Evolutionary conservation across 2,113 vertebrate genomes (phyloP).

Genomic region (Oreochromis spilurus): DNA sequence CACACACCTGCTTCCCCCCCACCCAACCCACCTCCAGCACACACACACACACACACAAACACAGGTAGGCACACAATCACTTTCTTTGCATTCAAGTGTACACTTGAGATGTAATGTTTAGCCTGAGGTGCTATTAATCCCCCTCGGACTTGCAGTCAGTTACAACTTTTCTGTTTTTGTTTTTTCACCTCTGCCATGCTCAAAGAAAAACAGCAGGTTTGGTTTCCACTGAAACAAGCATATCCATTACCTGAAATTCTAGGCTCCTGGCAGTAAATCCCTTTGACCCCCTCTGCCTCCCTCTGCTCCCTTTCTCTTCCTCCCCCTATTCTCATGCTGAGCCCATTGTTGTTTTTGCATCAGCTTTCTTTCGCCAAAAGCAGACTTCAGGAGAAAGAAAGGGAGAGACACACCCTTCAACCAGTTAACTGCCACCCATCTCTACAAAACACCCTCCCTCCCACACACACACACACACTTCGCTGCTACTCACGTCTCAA

Average conservation of each 20-base stretch:
- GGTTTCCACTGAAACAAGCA: conserved; percentile 65
- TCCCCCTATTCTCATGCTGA: conserved; percentile 25
- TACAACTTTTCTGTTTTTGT: conserved; percentile 58
- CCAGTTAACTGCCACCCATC: conserved; percentile 7
- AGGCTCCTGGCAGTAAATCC: conserved; percentile 71
- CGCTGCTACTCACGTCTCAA: conserved; percentile 24
- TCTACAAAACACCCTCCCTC: neutral
- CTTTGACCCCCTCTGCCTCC: conserved; percentile 60
- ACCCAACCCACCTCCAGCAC: neutral
- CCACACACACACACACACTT: conserved; percentile 19
- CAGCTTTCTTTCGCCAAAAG: conserved; percentile 20
- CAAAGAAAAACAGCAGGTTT: conserved; percentile 63
- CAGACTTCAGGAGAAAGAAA: conserved; percentile 14
- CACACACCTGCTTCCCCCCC: neutral
- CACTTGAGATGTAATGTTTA: conserved; percentile 46
- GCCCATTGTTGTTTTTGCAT: conserved; percentile 27
- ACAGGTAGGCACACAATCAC: conserved; percentile 1
- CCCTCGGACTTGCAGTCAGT: conserved; percentile 52
- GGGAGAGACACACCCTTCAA: conserved; percentile 31
- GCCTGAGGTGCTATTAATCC: conserved; percentile 62
- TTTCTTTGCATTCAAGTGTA: conserved; percentile 23
- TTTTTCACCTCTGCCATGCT: conserved; percentile 48
- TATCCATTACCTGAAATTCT: conserved; percentile 76
- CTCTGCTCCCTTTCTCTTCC: conserved; percentile 13
- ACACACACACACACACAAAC: neutral